Percentiles rank a stretch among this genome's conserved stretches.
phyloP scores from a whole-genome alignment of 2,888 invertebrate species.

The Eudemis profundana region DNA sequence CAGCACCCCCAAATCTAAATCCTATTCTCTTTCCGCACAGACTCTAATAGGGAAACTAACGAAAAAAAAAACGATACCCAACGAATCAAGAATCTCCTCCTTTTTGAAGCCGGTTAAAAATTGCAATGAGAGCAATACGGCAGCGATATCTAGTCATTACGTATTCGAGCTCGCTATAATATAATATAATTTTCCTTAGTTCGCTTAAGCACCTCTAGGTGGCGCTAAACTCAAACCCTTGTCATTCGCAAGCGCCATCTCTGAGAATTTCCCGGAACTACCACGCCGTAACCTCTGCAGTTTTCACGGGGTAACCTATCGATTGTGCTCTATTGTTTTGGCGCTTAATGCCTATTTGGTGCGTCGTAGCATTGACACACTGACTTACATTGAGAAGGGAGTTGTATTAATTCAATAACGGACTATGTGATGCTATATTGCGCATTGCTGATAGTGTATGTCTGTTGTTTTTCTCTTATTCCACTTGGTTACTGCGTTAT shows the following conservation, averaged over 20 bases:
- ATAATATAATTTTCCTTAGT: slow-evolving; percentile 13
- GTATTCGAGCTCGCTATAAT: too few species aligned
- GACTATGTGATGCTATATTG: slow-evolving; percentile 6
- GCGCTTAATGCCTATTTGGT: slow-evolving; percentile 15
- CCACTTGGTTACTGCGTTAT: too few species aligned
- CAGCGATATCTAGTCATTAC: too few species aligned
- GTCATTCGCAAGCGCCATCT: slow-evolving; percentile 16
- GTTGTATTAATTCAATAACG: slow-evolving; percentile 26
- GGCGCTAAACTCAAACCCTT: slow-evolving; percentile 6
- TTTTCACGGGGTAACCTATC: slow-evolving; percentile 29
- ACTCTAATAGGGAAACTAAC: too few species aligned
- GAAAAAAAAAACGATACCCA: too few species aligned
- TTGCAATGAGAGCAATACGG: too few species aligned
- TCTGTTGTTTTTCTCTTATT: not conserved
- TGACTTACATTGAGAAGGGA: slow-evolving; percentile 29
- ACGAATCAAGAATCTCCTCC: too few species aligned
- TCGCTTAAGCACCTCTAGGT: not conserved
- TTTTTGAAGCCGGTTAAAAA: too few species aligned
- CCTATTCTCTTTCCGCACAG: too few species aligned
- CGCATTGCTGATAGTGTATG: slow-evolving; percentile 26
- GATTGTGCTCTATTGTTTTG: slow-evolving; percentile 37
- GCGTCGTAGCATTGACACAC: slow-evolving; percentile 27
- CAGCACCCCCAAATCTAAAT: too few species aligned
- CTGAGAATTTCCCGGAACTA: slow-evolving; percentile 24
- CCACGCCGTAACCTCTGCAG: not conserved